These are phyloP conservation scores for Phycodurus eques DNA, from an alignment of 2,113 vertebrate genomes.

Conservation along the genomic window DNA sequence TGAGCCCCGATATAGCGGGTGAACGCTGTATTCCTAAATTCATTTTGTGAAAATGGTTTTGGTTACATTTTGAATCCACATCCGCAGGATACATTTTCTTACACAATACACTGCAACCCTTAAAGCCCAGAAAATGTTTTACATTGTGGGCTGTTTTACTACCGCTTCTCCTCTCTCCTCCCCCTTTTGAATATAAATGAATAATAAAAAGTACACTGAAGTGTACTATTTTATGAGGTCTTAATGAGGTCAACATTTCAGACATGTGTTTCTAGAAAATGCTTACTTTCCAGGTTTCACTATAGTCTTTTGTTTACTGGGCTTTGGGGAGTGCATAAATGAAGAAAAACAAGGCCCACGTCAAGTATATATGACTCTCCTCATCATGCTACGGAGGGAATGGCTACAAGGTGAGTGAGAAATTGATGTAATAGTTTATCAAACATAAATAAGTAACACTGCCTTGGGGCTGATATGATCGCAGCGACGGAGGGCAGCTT, in stretches of 20 bases:
- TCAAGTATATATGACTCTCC: conserved; percentile 34
- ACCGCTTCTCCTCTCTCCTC: no score
- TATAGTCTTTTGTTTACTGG: background rate
- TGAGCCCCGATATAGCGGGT: no score
- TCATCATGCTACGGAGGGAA: conserved; percentile 19
- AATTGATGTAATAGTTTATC: conserved; percentile 32
- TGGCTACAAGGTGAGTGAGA: conserved; percentile 4
- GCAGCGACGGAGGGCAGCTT: conserved; percentile 12
- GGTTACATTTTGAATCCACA: no score
- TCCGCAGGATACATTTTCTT: no score
- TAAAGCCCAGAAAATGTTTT: no score
- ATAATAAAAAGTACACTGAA: no score
- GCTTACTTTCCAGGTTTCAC: background rate
- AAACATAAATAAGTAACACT: conserved; percentile 42
- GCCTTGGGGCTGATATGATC: conserved; percentile 23
- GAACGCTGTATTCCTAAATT: no score
- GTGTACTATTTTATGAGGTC: no score
- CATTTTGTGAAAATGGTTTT: no score
- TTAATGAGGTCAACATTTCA: background rate
- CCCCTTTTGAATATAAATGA: no score
- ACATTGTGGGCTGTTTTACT: no score
- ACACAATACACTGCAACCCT: no score
- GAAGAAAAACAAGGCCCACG: background rate
- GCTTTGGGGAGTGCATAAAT: background rate
- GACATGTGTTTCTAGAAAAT: background rate